Evolutionary conservation across 2,113 vertebrate species (phyloP), one percentile per base, ranked within the genome.

Genomic region (Solenodon paradoxus): DNA sequence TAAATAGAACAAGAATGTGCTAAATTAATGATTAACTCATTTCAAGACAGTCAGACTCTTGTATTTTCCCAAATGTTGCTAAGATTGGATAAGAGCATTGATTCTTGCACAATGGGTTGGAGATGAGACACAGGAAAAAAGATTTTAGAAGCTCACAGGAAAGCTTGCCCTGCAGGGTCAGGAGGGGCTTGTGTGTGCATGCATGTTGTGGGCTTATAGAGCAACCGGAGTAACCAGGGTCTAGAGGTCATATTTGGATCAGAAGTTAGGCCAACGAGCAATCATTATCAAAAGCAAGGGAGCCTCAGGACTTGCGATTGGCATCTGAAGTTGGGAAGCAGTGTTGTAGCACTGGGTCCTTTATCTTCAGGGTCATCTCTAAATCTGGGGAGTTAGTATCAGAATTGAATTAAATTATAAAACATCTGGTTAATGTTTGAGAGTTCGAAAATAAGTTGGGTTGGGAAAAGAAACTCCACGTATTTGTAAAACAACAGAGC

Each of bases 1-100:
- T 96, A 97, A 95, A 96, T 95, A 71, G 20, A 95, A 88, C 92
- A 93, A 85, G 59, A 90, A 96, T 90, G 75, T 77, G 81, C 61
- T 94, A 92, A 93, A 95, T 95, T 91, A 97, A 95, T 95, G 57
- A 96, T 92, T 0, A 1, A 79, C 91, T 94, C 82, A 83, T 90
- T 97, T 80, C 57, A 19, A 68, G 92, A 94, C 63, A 84, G 28
- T 68, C 47, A 86, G 66, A 74, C 2, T 77, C 32, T 92, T 91
- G 30, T 57, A 35, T 96, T 97, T 96, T 92, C 32, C 78, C 82
- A 13, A 77, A 79, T 74, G 40, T 63, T 96, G 69, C 68, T 53
- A 63, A 88, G 85, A 88, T 88, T 90, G 38, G 35, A 30, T 82
- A 78, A 90, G 35, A 85, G 4, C 32, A 26, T n/a, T 55, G 59